Base-by-base conservation (phyloP, 1,140 invertebrate species). In the Arion vulgaris region DNA sequence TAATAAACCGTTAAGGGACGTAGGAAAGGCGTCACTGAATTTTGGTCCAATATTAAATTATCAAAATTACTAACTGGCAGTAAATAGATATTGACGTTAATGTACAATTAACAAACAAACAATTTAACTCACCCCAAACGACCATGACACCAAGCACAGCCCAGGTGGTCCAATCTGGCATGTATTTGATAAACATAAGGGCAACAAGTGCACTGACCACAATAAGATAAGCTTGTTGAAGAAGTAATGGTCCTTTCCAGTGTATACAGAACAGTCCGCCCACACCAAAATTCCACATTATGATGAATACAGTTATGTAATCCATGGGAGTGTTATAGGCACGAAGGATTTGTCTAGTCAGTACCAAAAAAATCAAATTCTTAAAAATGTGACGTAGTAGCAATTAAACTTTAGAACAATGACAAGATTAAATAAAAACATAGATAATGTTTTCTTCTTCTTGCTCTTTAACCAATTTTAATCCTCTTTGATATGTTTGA, bases 91-190 rank as follows among this genome's bases (percentile, higher is more conserved):
- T n/a, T n/a, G n/a, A n/a, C n/a, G n/a, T n/a, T n/a, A n/a, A n/a
- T n/a, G n/a, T n/a, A n/a, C n/a, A n/a, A n/a, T n/a, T n/a, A n/a
- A 45, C 41, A n/a, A 57, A 23, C 15, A 57, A 57, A 57, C 53
- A 4, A 11, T 15, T 13, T 57, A 1, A 89, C 91, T 93, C 93
- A 98, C 97, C 98, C 98, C 98, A 99, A 87, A 99, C 95, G 78
- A 98, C 99, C 89, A 99, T 99, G 45, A 98, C 97, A 79, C 95
- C 98, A 0, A 99, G 93, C 7, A 99, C 97, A 57, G 96, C 95
- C 99, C 99, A 99, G 0, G 97, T 96, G 0, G 99, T 99, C 97
- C 98, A 99, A 92, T 99, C 98, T 0, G 99, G 99, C 78, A 99
- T 93, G 93, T 99, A 99, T 93, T 99, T 99, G 80, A 99, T 99